A percentile compares a stretch with the other conserved stretches of the same genome.
Conservation (phyloP, 2,113 vertebrate genomes). For the Pseudopipra pipra region DNA sequence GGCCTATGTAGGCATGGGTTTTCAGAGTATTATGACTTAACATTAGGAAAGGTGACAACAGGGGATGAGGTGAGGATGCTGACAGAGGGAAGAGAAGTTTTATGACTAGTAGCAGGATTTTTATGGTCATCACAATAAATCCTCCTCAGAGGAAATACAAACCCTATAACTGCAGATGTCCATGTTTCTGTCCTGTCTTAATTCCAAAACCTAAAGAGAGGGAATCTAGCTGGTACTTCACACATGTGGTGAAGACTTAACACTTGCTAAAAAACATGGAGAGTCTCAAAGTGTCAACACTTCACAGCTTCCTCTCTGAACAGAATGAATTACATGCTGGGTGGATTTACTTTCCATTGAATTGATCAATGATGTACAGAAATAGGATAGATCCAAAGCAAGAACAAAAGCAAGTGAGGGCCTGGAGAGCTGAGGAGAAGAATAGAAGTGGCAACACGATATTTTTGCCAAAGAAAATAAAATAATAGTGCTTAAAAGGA, state of each 20-base stretch:
- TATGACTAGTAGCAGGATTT: not conserved
- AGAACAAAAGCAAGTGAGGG: rapidly evolving
- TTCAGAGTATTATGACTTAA: not conserved
- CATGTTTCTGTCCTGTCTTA: not conserved
- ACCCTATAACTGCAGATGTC: not conserved
- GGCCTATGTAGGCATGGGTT: not conserved
- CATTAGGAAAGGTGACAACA: not conserved
- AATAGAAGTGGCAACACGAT: not conserved
- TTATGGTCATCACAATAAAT: not conserved
- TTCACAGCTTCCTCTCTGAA: not conserved
- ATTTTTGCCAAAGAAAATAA: not conserved
- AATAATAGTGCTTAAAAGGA: not conserved
- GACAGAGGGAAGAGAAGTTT: not conserved
- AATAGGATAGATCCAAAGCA: not conserved
- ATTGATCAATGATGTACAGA: rapidly evolving
- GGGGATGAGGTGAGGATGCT: not conserved
- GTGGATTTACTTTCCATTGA: not conserved
- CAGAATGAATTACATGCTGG: not conserved
- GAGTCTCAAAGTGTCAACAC: not conserved
- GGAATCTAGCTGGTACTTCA: not conserved
- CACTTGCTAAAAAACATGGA: not conserved
- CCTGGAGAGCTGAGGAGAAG: not conserved
- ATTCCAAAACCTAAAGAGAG: not conserved
- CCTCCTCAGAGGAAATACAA: not conserved
- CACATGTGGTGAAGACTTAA: not conserved